phyloP scores from a whole-genome alignment of 2,113 vertebrate species.

The Tyto alba region DNA sequence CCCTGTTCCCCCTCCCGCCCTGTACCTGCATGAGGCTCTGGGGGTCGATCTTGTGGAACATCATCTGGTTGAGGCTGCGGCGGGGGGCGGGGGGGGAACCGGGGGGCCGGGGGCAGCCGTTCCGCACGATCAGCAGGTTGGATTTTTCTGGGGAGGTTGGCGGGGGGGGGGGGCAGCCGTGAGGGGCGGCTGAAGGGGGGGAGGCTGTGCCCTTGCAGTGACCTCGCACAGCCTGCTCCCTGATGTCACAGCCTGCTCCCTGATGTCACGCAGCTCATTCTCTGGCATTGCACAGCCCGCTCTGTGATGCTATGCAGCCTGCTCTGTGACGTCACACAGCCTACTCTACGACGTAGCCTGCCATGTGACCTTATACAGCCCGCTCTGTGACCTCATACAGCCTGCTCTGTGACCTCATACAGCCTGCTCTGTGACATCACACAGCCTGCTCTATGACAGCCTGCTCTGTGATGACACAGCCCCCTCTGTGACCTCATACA shows the following conservation, averaged over 20 bases:
- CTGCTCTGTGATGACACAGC: rapidly evolving
- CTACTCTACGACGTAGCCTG: too few species aligned
- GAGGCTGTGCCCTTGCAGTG: neutral
- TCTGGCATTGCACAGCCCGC: neutral
- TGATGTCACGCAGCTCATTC: rapidly evolving
- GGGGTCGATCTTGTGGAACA: constrained; percentile 87
- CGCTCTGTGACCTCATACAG: neutral
- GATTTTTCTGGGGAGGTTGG: constrained; percentile 85
- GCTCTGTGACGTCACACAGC: too few species aligned
- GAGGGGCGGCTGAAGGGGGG: neutral
- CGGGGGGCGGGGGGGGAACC: constrained; percentile 12
- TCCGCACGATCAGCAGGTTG: constrained; percentile 83
- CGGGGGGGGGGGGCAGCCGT: rapidly evolving
- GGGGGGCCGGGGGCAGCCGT: constrained; percentile 51
- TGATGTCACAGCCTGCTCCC: neutral
- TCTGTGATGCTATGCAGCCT: neutral
- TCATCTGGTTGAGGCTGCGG: constrained; percentile 78
- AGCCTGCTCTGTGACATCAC: neutral
- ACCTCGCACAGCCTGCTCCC: neutral
- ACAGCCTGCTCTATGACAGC: rapidly evolving
- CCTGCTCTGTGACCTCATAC: neutral
- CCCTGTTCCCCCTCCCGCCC: neutral
- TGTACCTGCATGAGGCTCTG: constrained; percentile 78
- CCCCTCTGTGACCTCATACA: rapidly evolving
- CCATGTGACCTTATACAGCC: neutral